These are phyloP conservation scores for Eumaeus atala DNA, from an alignment of 1,140 invertebrate genomes.

Conservation along the genomic window DNA sequence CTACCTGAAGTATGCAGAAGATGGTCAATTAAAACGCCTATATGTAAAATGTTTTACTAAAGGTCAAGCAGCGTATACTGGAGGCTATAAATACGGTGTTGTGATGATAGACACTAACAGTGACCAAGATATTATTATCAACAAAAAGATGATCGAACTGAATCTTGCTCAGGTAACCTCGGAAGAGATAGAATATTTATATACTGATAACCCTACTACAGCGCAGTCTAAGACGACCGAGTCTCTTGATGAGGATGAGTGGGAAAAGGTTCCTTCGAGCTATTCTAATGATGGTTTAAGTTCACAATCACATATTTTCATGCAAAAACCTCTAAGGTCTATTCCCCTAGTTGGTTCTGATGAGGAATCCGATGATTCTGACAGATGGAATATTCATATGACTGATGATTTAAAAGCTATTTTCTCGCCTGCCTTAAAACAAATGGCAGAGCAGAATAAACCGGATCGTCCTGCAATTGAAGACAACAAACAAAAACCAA, in stretches of 20 bases:
- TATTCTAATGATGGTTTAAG: slow-evolving; percentile 7
- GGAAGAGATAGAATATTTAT: slow-evolving; percentile 41
- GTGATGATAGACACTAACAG: slow-evolving; percentile 48
- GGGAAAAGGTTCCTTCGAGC: slow-evolving; percentile 18
- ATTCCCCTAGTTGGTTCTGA: slow-evolving; percentile 37
- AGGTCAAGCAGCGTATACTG: slow-evolving; percentile 45
- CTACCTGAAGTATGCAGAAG: slow-evolving; percentile 34
- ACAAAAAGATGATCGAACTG: slow-evolving; percentile 48
- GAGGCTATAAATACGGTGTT: slow-evolving; percentile 58
- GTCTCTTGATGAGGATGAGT: slow-evolving; percentile 22
- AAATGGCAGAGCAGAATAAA: slow-evolving; percentile 3
- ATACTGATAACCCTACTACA: slow-evolving; percentile 21
- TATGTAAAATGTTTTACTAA: slow-evolving; percentile 55
- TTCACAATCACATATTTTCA: slow-evolving; percentile 7
- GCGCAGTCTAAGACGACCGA: slow-evolving; percentile 2
- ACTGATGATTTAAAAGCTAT: slow-evolving; percentile 20
- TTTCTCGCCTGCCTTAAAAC: slow-evolving; percentile 20
- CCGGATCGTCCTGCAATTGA: slow-evolving; percentile 18
- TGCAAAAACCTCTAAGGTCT: slow-evolving; percentile 30
- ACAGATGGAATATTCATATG: slow-evolving; percentile 38
- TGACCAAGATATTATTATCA: slow-evolving; percentile 45
- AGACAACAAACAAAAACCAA: background rate
- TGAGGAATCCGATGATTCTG: slow-evolving; percentile 32
- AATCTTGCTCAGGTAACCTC: slow-evolving; percentile 42
- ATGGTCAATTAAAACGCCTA: slow-evolving; percentile 43